phyloP scores from a whole-genome alignment of 2,797 vertebrate species.

The Tiaroga cobitis region DNA sequence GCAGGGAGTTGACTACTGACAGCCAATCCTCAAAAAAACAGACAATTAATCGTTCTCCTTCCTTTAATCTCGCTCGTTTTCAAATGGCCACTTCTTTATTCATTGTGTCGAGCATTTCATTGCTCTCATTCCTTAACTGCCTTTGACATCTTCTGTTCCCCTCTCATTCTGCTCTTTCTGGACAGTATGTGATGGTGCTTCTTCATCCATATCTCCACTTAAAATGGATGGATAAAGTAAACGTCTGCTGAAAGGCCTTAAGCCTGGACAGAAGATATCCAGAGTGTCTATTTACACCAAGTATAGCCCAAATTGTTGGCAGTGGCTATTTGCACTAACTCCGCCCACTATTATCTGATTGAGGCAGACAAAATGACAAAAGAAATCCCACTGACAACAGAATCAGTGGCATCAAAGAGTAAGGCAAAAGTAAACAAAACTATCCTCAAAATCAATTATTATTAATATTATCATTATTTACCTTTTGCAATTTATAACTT shows the following conservation, averaged over 20 bases:
- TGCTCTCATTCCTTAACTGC: neutral
- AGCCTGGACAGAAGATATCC: neutral
- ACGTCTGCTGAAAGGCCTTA: neutral
- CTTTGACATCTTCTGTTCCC: neutral
- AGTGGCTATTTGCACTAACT: too few species aligned
- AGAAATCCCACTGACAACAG: too few species aligned
- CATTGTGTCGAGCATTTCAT: constrained; percentile 9
- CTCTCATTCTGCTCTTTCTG: constrained; percentile 6
- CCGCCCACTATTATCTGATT: too few species aligned
- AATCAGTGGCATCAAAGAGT: too few species aligned
- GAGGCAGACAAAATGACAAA: too few species aligned
- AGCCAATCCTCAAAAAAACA: constrained; percentile 65
- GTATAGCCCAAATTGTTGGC: too few species aligned
- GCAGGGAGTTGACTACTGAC: constrained; percentile 61
- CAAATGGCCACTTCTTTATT: constrained; percentile 14
- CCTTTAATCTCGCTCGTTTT: constrained; percentile 16
- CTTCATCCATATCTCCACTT: constrained; percentile 28
- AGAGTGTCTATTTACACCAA: too few species aligned
- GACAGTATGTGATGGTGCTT: neutral
- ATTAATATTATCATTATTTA: too few species aligned
- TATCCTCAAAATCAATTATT: too few species aligned
- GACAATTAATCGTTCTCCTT: constrained; percentile 60
- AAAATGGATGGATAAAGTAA: constrained; percentile 3
- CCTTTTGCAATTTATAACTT: too few species aligned
- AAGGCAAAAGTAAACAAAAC: too few species aligned